These are phyloP conservation scores for Sycobia sp. DNA, from an alignment of 1,140 invertebrate species.

Conservation along the genomic window DNA sequence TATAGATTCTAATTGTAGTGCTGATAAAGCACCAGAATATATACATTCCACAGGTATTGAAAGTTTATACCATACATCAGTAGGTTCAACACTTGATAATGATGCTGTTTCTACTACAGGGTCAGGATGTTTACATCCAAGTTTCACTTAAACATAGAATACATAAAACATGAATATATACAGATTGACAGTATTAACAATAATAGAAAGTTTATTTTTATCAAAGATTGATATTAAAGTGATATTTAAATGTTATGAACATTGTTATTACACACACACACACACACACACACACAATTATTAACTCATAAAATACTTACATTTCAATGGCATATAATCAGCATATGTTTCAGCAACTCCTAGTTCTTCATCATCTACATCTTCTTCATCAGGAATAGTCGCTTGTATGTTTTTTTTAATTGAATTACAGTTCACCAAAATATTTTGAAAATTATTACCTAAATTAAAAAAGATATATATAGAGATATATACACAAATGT, in stretches of 20 bases:
- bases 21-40: slow-evolving; percentile 85
- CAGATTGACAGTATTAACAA: no score
- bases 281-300: no score
- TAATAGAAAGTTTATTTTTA: no score
- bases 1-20: slow-evolving; percentile 95
- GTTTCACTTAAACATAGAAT: slow-evolving; percentile 74
- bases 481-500: neutral
- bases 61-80: slow-evolving; percentile 90
- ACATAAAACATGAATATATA: neutral
- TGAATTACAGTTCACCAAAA: slow-evolving; percentile 66
- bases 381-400: slow-evolving; percentile 72
- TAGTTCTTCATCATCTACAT: slow-evolving; percentile 94
- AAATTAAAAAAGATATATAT: neutral
- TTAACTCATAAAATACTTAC: slow-evolving; percentile 67
- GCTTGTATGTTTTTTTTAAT: slow-evolving; percentile 55
- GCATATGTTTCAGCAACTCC: slow-evolving; percentile 97
- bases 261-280: no score
- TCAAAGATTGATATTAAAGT: no score
- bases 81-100: slow-evolving; percentile 93
- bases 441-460: slow-evolving; percentile 61
- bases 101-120: slow-evolving; percentile 99
- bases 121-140: slow-evolving; percentile 96
- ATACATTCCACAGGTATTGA: slow-evolving; percentile 86
- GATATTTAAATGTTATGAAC: no score
- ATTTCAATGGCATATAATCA: slow-evolving; percentile 96